Conservation (phyloP, 1,140 invertebrate species). For the Trichonephila clavata region DNA sequence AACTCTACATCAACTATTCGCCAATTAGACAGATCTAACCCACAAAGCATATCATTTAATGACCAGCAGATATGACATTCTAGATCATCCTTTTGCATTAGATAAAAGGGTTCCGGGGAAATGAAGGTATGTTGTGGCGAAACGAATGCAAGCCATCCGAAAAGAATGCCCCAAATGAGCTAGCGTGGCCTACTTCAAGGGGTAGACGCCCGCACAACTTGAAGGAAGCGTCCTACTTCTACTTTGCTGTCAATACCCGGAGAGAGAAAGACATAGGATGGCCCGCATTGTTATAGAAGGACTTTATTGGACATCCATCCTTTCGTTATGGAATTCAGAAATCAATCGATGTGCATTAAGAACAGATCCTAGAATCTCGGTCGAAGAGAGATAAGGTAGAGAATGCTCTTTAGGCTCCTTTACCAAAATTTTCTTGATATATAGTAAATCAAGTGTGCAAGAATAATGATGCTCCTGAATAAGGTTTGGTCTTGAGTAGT, state of each 20-base stretch:
- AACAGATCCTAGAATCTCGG: background rate
- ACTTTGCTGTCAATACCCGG: background rate
- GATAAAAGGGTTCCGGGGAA: background rate
- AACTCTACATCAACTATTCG: too few species aligned
- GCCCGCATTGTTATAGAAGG: background rate
- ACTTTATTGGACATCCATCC: background rate
- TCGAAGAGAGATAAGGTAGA: constrained; percentile 3
- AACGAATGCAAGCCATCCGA: background rate
- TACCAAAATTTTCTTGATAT: background rate
- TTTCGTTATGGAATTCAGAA: constrained; percentile 22
- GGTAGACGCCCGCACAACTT: background rate
- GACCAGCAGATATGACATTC: background rate
- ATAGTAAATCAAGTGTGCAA: background rate
- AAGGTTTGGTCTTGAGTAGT: background rate
- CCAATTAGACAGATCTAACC: background rate
- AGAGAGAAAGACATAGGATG: background rate
- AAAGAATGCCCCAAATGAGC: constrained; percentile 22
- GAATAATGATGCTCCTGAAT: background rate
- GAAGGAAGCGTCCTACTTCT: background rate
- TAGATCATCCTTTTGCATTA: background rate
- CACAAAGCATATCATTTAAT: background rate
- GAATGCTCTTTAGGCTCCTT: background rate
- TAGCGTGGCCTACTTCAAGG: background rate
- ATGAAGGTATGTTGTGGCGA: background rate
- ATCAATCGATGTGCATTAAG: background rate